Conservation (phyloP, 2,888 invertebrate species). For the Ennomos erosarius region DNA sequence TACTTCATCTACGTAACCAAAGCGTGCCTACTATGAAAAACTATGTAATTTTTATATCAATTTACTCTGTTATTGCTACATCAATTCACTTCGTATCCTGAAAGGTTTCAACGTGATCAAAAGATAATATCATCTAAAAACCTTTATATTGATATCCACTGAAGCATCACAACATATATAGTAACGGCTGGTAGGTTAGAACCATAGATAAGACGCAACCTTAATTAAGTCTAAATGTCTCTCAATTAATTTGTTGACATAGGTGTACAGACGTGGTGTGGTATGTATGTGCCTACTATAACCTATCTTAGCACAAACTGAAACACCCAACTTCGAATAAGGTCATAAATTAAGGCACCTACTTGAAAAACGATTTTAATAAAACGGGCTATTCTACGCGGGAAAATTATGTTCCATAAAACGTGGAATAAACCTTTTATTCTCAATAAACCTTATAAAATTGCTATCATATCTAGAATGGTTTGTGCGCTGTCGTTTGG, state of each 20-base stretch:
- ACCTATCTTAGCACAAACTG: background rate
- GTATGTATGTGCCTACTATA: no score
- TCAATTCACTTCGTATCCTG: no score
- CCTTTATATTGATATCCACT: slow-evolving; percentile 9
- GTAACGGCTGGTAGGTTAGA: background rate
- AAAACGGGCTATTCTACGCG: slow-evolving; percentile 7
- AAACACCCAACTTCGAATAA: background rate
- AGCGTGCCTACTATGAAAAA: no score
- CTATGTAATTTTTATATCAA: no score
- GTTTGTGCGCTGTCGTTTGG: slow-evolving; percentile 20
- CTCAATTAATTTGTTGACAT: background rate
- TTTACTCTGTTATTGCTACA: no score
- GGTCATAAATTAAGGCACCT: slow-evolving; percentile 10
- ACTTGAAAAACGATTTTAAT: slow-evolving; percentile 22
- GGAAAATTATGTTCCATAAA: slow-evolving; percentile 22
- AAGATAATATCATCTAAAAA: background rate
- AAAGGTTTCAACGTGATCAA: no score
- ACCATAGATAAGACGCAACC: slow-evolving; percentile 2
- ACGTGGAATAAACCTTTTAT: slow-evolving; percentile 24
- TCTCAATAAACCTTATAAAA: slow-evolving; percentile 23
- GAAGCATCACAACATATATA: slow-evolving; percentile 6
- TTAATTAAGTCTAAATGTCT: slow-evolving; percentile 8
- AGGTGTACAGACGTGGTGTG: background rate
- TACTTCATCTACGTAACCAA: no score
- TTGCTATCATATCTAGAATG: slow-evolving; percentile 20